Evolutionary conservation across 1,140 invertebrate genomes (phyloP), one percentile per base, ranked within the genome.

Genomic region (Rhyacophila brunnea): DNA sequence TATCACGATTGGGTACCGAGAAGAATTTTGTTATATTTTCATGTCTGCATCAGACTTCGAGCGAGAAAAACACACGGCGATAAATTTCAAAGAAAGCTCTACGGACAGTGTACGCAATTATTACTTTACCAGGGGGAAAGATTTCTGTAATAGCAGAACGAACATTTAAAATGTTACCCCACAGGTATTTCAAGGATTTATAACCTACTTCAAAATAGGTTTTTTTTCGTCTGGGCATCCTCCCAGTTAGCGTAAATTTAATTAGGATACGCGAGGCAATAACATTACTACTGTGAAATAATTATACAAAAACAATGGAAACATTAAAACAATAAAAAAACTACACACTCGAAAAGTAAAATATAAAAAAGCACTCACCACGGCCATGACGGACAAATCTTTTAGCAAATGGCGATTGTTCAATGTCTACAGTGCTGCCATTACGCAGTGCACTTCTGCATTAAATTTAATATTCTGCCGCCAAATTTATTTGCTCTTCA

Each of bases 351-450:
- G 40, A 48, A 56, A 57, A 23, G 1, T 7, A 20, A 48, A 55
- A 57, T 48, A 57, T 57, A 43, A 34, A 49, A 43, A 34, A 49
- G 17, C 43, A 74, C 73, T 73, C 68, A 74, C 73, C 73, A 71
- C 67, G 68, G 70, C 70, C 71, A 73, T 72, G 67, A 69, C 70
- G 68, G 71, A 67, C 64, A 66, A 73, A 68, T 69, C 69, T 71
- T 74, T 73, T 58, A 70, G 71, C 70, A 75, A 75, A 75, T 75
- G 73, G 73, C 73, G 72, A 44, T 58, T 58, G 23, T 44, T 20
- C 36, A 47, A 17, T 50, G 47, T 42, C 44, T 3, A 5, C 23
- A 28, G 9, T 28, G 23, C 9, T 28, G n/a, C 47, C 55, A 50
- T 28, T 28, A 28, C 23, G 9, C 3, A n/a, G 34, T n/a, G 34